Evolutionary conservation across 2,113 vertebrate genomes (phyloP).

Genomic region (Spea bombifrons): DNA sequence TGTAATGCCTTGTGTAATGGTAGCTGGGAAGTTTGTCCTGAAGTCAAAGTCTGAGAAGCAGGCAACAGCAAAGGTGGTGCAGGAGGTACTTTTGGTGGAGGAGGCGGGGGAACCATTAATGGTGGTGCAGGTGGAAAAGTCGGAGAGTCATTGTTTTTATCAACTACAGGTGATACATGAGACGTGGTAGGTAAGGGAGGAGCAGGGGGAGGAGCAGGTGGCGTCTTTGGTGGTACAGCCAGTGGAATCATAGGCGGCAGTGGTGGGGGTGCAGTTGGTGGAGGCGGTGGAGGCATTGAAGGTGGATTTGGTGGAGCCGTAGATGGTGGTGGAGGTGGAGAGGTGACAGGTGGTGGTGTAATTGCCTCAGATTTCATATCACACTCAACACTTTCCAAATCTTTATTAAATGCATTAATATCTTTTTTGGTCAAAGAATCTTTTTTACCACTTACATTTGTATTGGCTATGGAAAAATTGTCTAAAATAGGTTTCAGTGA

Average conservation of each 20-base stretch:
- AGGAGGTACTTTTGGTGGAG: slow-evolving; percentile 40
- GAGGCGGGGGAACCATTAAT: neutral
- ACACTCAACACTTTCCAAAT: neutral
- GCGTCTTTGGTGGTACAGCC: neutral
- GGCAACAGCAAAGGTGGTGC: neutral
- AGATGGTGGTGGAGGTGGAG: slow-evolving; percentile 39
- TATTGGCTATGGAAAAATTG: neutral
- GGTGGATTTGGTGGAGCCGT: slow-evolving; percentile 44
- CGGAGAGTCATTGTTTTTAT: neutral
- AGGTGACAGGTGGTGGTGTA: slow-evolving; percentile 11
- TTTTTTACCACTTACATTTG: slow-evolving; percentile 13
- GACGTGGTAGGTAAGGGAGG: accelerated
- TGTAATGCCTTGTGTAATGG: neutral
- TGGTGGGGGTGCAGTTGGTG: slow-evolving; percentile 28
- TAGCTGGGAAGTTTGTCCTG: accelerated
- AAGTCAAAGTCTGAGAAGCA: neutral
- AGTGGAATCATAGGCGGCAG: slow-evolving; percentile 17
- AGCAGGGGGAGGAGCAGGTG: accelerated
- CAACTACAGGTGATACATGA: neutral
- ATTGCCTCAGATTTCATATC: neutral
- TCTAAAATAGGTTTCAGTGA: slow-evolving; percentile 18
- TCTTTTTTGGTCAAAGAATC: neutral
- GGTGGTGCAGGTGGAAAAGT: neutral
- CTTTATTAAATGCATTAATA: neutral
- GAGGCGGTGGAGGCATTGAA: slow-evolving; percentile 36